These are phyloP conservation scores for Eupeodes latifasciatus DNA, from an alignment of 2,888 invertebrate genomes.

Conservation along the genomic window DNA sequence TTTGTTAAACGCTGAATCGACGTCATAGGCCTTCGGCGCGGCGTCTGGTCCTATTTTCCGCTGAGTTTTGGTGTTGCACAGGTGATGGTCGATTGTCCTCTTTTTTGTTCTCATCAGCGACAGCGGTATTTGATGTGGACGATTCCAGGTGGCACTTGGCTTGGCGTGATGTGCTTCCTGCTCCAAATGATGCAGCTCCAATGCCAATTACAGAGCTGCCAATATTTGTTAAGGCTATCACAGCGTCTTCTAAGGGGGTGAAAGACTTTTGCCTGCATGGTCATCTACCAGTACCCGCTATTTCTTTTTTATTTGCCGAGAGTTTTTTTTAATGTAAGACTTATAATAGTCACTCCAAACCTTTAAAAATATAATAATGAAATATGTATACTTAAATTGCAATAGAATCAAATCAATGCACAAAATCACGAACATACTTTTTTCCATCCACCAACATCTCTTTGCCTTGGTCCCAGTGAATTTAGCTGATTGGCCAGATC, in stretches of 20 bases:
- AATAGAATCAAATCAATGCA: no score
- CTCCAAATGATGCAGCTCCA: neutral
- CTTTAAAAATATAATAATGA: no score
- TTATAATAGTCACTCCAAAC: no score
- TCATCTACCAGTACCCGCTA: neutral
- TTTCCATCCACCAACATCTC: no score
- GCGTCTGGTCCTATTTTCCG: neutral
- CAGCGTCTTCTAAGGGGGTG: neutral
- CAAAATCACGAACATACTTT: no score
- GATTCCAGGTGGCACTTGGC: neutral
- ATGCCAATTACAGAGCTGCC: constrained; percentile 6
- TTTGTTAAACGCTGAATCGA: no score
- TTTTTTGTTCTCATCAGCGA: neutral
- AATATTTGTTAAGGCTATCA: neutral
- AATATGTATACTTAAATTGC: no score
- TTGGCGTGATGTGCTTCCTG: neutral
- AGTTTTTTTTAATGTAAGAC: no score
- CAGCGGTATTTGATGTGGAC: neutral
- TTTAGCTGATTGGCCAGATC: no score
- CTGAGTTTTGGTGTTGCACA: neutral
- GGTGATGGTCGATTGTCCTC: neutral
- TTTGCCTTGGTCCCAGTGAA: no score
- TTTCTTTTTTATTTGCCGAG: neutral
- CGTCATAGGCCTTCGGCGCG: neutral
- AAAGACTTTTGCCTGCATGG: neutral